Conservation (phyloP, 2,888 invertebrate species). For the Elysia crispata region DNA sequence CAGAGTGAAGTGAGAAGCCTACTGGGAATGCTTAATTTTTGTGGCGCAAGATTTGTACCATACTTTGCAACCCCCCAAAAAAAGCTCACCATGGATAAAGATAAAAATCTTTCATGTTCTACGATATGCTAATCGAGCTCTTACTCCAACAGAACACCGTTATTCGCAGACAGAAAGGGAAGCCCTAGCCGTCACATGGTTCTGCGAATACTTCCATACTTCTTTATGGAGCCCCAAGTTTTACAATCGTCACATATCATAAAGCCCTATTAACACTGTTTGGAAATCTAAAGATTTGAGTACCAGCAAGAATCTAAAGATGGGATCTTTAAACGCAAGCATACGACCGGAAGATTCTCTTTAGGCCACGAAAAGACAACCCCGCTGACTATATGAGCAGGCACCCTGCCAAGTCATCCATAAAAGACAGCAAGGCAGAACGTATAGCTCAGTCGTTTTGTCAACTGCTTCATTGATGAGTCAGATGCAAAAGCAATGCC, state of each 20-base stretch:
- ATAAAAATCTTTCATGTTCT: constrained; percentile 30
- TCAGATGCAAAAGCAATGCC: constrained; percentile 56
- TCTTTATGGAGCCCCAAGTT: constrained; percentile 56
- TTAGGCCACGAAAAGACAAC: constrained; percentile 57
- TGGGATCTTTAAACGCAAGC: constrained; percentile 57
- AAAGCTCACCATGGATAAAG: constrained; percentile 41
- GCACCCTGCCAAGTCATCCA: constrained; percentile 50
- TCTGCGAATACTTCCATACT: constrained; percentile 56
- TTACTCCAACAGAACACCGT: constrained; percentile 47
- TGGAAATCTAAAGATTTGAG: constrained; percentile 50
- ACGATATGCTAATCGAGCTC: constrained; percentile 47
- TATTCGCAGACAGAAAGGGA: constrained; percentile 53
- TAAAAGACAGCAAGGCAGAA: constrained; percentile 42
- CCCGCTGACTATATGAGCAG: constrained; percentile 59
- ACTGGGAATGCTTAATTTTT: constrained; percentile 46
- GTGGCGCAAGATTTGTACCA: constrained; percentile 38
- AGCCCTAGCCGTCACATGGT: constrained; percentile 51
- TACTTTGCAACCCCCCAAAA: constrained; percentile 43
- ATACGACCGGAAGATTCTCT: constrained; percentile 54
- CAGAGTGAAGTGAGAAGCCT: constrained; percentile 47
- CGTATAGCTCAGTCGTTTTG: too few relatives aligned
- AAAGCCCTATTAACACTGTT: constrained; percentile 56
- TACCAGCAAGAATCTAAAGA: constrained; percentile 57
- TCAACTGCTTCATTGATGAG: too few relatives aligned
- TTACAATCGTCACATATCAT: constrained; percentile 56